Conservation (phyloP, 2,113 vertebrate species). For the Tragelaphus strepsiceros region DNA sequence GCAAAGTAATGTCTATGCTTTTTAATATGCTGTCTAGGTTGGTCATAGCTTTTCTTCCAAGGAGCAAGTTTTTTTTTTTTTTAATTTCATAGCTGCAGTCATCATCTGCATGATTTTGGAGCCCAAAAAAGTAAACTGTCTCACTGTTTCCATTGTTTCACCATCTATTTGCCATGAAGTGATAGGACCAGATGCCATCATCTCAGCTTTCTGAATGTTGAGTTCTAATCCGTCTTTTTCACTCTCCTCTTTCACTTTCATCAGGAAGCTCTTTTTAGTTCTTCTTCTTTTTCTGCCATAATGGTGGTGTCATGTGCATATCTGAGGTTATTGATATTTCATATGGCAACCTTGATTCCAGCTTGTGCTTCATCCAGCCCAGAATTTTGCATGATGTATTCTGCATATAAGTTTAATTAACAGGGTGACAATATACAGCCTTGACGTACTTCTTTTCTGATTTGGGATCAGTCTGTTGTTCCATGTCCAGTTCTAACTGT, state of each 20-base stretch:
- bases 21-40: neutral
- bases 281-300: neutral
- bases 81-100: neutral
- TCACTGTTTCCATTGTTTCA: neutral
- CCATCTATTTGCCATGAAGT: neutral
- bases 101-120: neutral
- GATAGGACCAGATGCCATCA: neutral
- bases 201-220: neutral
- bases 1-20: neutral
- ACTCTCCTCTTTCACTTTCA: neutral
- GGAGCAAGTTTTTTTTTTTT: neutral
- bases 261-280: neutral
- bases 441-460: neutral
- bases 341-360: neutral
- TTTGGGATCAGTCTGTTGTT: neutral
- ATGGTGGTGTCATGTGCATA: neutral
- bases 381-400: neutral
- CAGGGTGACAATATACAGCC: neutral
- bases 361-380: neutral
- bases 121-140: fast-evolving
- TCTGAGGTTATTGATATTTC: neutral
- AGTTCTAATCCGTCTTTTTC: neutral
- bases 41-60: neutral
- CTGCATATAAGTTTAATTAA: neutral
- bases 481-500: neutral